A percentile compares a stretch with the other conserved stretches of the same genome.
phyloP scores from a whole-genome alignment of 1,140 invertebrate species.

The Sesamia nonagrioides region DNA sequence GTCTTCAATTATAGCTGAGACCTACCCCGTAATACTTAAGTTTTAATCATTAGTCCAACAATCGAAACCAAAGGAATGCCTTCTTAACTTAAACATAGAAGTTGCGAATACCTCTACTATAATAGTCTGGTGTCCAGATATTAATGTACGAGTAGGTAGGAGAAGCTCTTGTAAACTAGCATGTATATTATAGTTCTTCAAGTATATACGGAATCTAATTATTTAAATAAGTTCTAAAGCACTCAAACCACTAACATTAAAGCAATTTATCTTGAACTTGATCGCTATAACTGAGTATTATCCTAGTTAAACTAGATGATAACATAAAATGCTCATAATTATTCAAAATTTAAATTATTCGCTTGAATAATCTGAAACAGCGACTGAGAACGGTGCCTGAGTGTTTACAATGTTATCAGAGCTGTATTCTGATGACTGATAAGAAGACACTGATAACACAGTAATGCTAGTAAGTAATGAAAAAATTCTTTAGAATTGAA shows the following conservation, averaged over 20 bases:
- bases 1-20: too few species aligned
- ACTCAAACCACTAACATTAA: neutral
- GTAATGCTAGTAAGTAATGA: neutral
- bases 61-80: too few species aligned
- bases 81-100: too few species aligned
- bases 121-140: too few species aligned
- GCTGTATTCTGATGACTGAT: constrained; percentile 61
- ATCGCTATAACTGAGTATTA: neutral
- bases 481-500: neutral
- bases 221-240: neutral
- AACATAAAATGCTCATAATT: too few species aligned
- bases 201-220: neutral
- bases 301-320: neutral
- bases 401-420: constrained; percentile 77
- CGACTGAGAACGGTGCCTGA: constrained; percentile 20
- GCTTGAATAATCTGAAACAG: constrained; percentile 2
- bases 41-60: too few species aligned
- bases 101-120: too few species aligned
- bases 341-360: neutral
- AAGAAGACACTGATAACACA: constrained; percentile 53
- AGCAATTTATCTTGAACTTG: constrained; percentile 6
- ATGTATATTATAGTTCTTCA: neutral
- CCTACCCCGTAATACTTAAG: too few species aligned
- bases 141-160: too few species aligned
- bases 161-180: too few species aligned